Percentiles rank a stretch among this genome's conserved stretches.
Evolutionary conservation across 1,140 invertebrate genomes (phyloP).

Genomic region (Zaprionus africanus): DNA sequence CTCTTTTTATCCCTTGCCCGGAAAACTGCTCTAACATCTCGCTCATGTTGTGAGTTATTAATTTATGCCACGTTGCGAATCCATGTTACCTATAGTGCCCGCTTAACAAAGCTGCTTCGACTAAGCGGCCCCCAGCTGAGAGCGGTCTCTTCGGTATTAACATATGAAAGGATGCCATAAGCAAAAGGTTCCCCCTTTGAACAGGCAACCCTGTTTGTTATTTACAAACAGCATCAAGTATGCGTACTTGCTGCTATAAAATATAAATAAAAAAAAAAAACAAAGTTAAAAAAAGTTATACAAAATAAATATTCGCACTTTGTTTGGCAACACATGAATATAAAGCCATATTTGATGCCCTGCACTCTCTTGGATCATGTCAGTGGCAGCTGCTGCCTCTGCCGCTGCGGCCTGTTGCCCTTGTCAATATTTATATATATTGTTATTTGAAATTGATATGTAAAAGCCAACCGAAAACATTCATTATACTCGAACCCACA

Average conservation of each 20-base stretch:
- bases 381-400: constrained; percentile 66
- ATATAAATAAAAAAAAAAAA: constrained; percentile 9
- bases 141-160: constrained; percentile 36
- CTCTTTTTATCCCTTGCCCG: background rate
- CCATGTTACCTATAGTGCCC: background rate
- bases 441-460: constrained; percentile 62
- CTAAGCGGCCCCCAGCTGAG: constrained; percentile 14
- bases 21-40: background rate
- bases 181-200: constrained; percentile 34
- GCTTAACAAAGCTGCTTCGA: constrained; percentile 32
- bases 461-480: constrained; percentile 45
- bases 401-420: constrained; percentile 50
- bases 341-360: constrained; percentile 24
- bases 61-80: constrained; percentile 3
- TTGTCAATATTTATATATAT: constrained; percentile 70
- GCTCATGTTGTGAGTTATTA: background rate
- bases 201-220: constrained; percentile 28
- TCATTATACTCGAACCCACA: constrained; percentile 36
- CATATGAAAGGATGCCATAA: constrained; percentile 44
- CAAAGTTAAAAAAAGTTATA: constrained; percentile 23
- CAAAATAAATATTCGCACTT: constrained; percentile 55
- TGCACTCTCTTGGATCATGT: constrained; percentile 50
- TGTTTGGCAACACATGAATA: constrained; percentile 39
- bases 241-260: constrained; percentile 37
- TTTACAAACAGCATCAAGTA: constrained; percentile 41